Conservation (phyloP, 2,113 vertebrate species). For the Dolichallabes microphthalmus region DNA sequence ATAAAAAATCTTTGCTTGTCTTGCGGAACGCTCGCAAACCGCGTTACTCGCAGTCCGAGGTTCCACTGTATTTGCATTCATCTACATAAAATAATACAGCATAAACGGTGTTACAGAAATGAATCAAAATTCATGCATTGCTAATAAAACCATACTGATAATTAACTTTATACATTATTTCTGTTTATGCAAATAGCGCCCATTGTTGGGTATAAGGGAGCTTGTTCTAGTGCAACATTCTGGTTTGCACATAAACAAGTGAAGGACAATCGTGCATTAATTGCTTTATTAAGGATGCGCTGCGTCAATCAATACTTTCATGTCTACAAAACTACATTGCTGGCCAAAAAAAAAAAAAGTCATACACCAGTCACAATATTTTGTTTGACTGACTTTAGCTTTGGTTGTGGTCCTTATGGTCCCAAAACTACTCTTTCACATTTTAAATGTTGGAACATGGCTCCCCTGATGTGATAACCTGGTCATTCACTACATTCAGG, state of each 20-base stretch:
- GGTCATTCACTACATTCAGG: no score
- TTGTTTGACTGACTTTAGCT: no score
- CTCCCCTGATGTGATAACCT: no score
- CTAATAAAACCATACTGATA: background rate
- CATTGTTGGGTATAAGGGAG: background rate
- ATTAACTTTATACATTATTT: background rate
- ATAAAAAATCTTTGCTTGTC: no score
- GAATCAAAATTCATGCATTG: background rate
- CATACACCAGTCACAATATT: no score
- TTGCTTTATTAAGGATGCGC: background rate
- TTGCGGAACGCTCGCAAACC: no score
- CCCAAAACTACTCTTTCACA: no score
- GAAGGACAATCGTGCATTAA: background rate
- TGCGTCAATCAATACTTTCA: background rate
- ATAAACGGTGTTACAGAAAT: background rate
- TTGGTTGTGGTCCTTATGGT: no score
- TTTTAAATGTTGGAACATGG: no score
- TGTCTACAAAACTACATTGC: background rate
- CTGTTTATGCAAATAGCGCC: background rate
- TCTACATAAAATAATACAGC: background rate
- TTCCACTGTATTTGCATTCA: background rate
- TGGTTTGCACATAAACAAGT: background rate
- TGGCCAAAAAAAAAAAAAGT: no score
- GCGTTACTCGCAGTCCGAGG: no score
- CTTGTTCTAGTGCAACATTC: background rate